Evolutionary conservation across 2,888 invertebrate genomes (phyloP).

Genomic region (Oscheius sp.): DNA sequence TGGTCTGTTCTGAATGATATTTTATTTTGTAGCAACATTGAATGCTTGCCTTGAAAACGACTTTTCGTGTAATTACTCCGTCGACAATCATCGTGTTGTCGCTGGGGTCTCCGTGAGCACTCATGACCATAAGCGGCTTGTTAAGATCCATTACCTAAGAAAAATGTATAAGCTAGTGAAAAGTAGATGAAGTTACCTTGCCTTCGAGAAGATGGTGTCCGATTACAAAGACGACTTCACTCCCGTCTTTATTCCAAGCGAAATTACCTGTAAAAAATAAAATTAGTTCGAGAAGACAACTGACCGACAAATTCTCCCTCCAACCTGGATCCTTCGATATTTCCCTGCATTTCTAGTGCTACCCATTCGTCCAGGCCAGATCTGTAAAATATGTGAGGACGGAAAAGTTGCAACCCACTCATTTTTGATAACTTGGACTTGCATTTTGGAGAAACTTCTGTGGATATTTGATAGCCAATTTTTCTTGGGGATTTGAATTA

Average conservation of each 20-base stretch:
- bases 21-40: too few relatives aligned
- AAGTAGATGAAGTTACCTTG: constrained; percentile 40
- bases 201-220: constrained; percentile 63
- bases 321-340: constrained; percentile 41
- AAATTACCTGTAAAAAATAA: constrained; percentile 47
- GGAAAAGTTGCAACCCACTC: constrained; percentile 17
- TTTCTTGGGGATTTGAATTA: background rate
- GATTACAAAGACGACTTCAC: constrained; percentile 54
- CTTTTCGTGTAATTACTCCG: constrained; percentile 49
- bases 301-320: constrained; percentile 48
- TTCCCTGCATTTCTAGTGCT: constrained; percentile 62
- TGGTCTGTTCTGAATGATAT: constrained; percentile 41
- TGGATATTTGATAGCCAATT: background rate
- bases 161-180: background rate
- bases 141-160: constrained; percentile 49
- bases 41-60: constrained; percentile 47
- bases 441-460: constrained; percentile 26
- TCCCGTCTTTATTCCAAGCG: constrained; percentile 53
- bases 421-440: constrained; percentile 34
- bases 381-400: constrained; percentile 37
- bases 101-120: constrained; percentile 36
- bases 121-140: constrained; percentile 50
- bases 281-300: background rate
- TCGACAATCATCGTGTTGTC: constrained; percentile 41
- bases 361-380: constrained; percentile 64